These are phyloP conservation scores for Tetrao urogallus DNA, from an alignment of 2,113 vertebrate genomes.

Conservation along the genomic window DNA sequence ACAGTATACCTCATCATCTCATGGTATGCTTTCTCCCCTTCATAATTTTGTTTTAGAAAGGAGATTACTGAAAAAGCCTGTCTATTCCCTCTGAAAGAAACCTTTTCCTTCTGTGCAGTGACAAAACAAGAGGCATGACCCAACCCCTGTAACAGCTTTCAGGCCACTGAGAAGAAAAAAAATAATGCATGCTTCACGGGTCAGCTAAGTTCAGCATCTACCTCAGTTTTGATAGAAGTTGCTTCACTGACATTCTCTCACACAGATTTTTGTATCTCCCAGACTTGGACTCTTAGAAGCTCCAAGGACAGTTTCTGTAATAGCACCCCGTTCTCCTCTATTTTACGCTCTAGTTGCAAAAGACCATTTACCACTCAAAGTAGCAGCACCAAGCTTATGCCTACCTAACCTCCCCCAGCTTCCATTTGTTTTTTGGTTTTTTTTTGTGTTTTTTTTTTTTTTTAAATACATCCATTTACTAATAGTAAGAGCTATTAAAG, in stretches of 20 bases:
- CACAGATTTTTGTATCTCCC: background rate
- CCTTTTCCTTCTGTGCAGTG: background rate
- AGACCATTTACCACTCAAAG: background rate
- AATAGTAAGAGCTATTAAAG: background rate
- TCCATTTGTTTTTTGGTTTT: background rate
- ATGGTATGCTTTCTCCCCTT: background rate
- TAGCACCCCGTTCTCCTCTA: background rate
- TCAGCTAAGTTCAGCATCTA: background rate
- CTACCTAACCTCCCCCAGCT: background rate
- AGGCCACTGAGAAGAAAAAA: background rate
- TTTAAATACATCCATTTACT: background rate
- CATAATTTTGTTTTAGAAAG: background rate
- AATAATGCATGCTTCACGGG: background rate
- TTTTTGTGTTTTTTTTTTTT: background rate
- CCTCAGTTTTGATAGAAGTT: slow-evolving; percentile 21
- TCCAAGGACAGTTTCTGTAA: slow-evolving; percentile 1
- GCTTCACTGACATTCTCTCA: background rate
- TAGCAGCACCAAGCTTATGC: background rate
- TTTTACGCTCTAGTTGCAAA: background rate
- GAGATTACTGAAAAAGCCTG: background rate
- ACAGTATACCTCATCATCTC: background rate
- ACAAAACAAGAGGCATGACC: background rate
- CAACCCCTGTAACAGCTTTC: background rate
- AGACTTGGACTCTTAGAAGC: background rate
- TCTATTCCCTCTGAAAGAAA: background rate